Evolutionary conservation across 1,140 invertebrate species (phyloP), one percentile per base, ranked within the genome.

Genomic region (Mercenaria mercenaria): DNA sequence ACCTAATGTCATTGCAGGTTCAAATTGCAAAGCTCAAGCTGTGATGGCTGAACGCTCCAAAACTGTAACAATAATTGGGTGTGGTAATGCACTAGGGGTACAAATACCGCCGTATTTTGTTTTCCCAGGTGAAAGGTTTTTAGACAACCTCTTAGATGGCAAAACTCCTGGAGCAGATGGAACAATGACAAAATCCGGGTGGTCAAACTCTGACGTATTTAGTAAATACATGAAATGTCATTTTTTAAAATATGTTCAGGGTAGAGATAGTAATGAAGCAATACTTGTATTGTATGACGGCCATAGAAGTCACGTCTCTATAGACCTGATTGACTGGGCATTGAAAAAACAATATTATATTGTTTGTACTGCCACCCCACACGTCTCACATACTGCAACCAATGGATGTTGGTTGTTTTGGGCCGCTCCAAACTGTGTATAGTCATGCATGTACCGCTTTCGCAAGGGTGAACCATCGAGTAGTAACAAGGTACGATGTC

Each of bases 151-250:
- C n/a, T n/a, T n/a, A n/a, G n/a, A n/a, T n/a, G n/a, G n/a, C n/a
- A n/a, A n/a, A n/a, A n/a, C n/a, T n/a, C n/a, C n/a, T n/a, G n/a
- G n/a, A n/a, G n/a, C n/a, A n/a, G n/a, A n/a, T n/a, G n/a, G n/a
- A n/a, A n/a, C n/a, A n/a, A n/a, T 18, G 20, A 0, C 8, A 47
- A 80, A n/a, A 20, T n/a, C n/a, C n/a, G n/a, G n/a, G n/a, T n/a
- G n/a, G n/a, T n/a, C n/a, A n/a, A n/a, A n/a, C n/a, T n/a, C 76
- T n/a, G 13, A 50, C 18, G 76, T 80, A 32, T 80, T 80, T 80
- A n/a, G 32, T 10, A 50, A 80, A 13, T 80, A 80, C 26, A 2
- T 29, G 32, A 50, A 80, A n/a, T 15, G 11, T 4, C 1, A 0
- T 80, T 80, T 52, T 37, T 29, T 52, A 32, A 79, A 79, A 29